Conservation (phyloP, 1,140 invertebrate genomes). For the Macrostomum lignano region DNA sequence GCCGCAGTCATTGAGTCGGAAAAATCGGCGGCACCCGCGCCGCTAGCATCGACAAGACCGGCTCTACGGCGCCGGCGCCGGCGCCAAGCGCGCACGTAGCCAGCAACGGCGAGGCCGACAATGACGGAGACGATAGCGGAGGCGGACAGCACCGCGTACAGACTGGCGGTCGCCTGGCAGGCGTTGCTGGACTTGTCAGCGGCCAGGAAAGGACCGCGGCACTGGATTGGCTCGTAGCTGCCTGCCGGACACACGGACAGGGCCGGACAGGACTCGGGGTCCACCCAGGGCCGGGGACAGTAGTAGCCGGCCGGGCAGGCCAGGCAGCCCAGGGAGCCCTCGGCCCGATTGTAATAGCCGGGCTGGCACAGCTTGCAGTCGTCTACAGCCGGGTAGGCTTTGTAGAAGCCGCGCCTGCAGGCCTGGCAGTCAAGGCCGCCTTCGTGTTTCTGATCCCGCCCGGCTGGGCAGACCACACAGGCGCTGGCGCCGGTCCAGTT, state of each 20-base stretch:
- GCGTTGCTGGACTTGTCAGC: slow-evolving; percentile 1
- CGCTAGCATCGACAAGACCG: too few species aligned
- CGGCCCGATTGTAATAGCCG: slow-evolving; percentile 5
- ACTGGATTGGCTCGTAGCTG: slow-evolving; percentile 6
- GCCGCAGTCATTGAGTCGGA: too few species aligned
- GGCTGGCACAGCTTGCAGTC: slow-evolving; percentile 4
- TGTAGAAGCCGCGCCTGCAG: slow-evolving; percentile 7
- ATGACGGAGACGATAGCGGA: too few species aligned
- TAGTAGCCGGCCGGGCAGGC: slow-evolving; percentile 6
- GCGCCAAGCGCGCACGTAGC: too few species aligned
- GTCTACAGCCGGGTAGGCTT: background rate
- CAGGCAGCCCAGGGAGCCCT: slow-evolving; percentile 3
- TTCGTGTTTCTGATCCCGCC: slow-evolving; percentile 4
- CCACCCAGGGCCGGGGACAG: slow-evolving; percentile 6
- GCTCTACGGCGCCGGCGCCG: too few species aligned
- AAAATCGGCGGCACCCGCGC: too few species aligned
- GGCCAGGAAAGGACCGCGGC: slow-evolving; percentile 5
- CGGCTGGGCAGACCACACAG: slow-evolving; percentile 3
- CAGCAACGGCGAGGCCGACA: too few species aligned
- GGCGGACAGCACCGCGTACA: too few species aligned
- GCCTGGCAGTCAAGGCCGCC: background rate
- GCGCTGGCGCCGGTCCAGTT: slow-evolving; percentile 3
- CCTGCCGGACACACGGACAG: slow-evolving; percentile 6
- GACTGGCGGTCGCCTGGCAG: too few species aligned
- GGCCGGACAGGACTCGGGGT: slow-evolving; percentile 5